phyloP scores from a whole-genome alignment of 1,140 invertebrate genomes.

The Oncopodura yosiiana region DNA sequence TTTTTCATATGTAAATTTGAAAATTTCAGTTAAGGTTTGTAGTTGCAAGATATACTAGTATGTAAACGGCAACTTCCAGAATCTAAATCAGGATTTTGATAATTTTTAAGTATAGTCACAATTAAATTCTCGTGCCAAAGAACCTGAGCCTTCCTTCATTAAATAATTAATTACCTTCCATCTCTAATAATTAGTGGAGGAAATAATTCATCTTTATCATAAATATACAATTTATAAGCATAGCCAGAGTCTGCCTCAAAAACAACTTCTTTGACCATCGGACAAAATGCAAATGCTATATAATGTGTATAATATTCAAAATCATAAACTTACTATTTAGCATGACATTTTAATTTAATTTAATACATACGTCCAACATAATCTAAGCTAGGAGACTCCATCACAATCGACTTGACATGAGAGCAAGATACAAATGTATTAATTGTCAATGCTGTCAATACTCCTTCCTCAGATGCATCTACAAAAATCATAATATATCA shows the following conservation, averaged over 20 bases:
- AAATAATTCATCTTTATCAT: conserved; percentile 22
- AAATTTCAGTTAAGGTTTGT: too few relatives aligned
- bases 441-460: conserved; percentile 7
- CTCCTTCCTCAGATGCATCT: conserved; percentile 1
- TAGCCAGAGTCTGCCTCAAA: neutral
- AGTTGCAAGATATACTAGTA: too few relatives aligned
- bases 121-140: too few relatives aligned
- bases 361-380: conserved; percentile 3
- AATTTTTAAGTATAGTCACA: too few relatives aligned
- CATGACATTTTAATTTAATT: neutral
- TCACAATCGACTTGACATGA: conserved; percentile 10
- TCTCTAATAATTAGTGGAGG: conserved; percentile 22
- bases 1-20: neutral
- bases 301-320: neutral
- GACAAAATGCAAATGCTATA: conserved; percentile 4
- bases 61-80: too few relatives aligned
- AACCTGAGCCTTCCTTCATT: neutral
- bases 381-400: conserved; percentile 8
- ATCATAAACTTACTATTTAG: neutral
- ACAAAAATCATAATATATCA: too few relatives aligned
- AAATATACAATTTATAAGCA: conserved; percentile 17
- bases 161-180: conserved; percentile 16
- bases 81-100: too few relatives aligned
- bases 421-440: conserved; percentile 17
- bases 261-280: conserved; percentile 5